Base-by-base conservation (phyloP, 2,888 invertebrate species). In the Drosophila subquinaria region DNA sequence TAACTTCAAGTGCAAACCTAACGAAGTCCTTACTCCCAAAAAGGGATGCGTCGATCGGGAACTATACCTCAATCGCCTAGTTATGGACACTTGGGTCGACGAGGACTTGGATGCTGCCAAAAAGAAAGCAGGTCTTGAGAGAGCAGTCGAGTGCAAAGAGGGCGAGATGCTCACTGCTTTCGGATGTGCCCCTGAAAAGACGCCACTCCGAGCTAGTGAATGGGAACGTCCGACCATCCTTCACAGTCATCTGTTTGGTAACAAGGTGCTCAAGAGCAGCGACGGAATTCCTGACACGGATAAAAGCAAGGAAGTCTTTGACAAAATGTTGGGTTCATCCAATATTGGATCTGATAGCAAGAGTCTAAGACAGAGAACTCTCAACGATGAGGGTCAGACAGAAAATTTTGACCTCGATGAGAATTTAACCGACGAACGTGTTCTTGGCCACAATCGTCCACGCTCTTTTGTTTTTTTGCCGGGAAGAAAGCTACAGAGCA, bases 11-110 rank as follows among this genome's bases (percentile, higher is more conserved):
- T 83, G 81, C 59, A 55, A 52, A 8, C 17, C 50, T 0, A 30
- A 4, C 8, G 57, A 83, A 45, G 9, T 82, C 6, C 9, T 75
- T 4, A 68, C 67, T 4, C 1, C 3, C 0, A 33, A 35, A 4
- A 72, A 65, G 17, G 73, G 76, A 0, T 83, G 84, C 38, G 45
- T 81, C 0, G 38, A 73, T 57, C 73, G 71, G 1, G 57, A 68
- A 0, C 0, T 0, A 2, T 73, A 64, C 17, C 8, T 75, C 10
- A 30, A 69, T 3, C 20, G 11, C 0, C 5, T 75, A 1, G 1
- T 81, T 0, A 0, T 33, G 15, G 15, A 20, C 0, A 15, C 52
- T 5, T 78, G 73, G 81, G 51, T n/a, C 0, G 62, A 70, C 6
- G 67, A 59, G 10, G 50, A 55, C 23, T 51, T 81, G 1, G 61